Base-by-base conservation (phyloP, 2,113 vertebrate species). In the Anthoscopus minutus region DNA sequence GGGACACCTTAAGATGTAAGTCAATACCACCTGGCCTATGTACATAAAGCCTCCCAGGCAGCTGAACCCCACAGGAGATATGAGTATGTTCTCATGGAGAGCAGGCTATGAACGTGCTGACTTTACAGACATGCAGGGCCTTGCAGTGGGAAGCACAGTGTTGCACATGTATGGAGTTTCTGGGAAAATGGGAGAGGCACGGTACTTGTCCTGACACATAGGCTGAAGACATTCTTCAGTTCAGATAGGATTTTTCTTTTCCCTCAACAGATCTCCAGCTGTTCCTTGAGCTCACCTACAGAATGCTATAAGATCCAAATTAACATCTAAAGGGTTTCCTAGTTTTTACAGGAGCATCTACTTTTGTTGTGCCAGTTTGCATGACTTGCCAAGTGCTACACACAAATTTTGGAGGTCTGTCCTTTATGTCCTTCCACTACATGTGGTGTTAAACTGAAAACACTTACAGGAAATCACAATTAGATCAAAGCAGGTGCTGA, bases 81-180 rank as follows among this genome's bases (percentile, higher is more conserved):
- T 10, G 11, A 0, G 0, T 23, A 3, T 33, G 5, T 64, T 71
- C n/a, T 87, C 15, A 20, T 4, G 27, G 14, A 78, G 16, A 19
- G 3, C 7, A 66, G 37, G 22, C 12, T 28, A 5, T 50, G 24
- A 38, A 66, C 42, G 15, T 65, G 30, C 22, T 38, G 47, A 9
- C 0, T 1, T n/a, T 10, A 47, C 13, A 54, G 25, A 6, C 20
- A 44, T 0, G 0, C 22, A 21, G 28, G n/a, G 38, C 56, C n/a
- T 50, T 2, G 4, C 31, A 20, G 3, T 15, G 13, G 21, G 13
- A 25, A 67, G 1, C 35, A 24, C 6, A 48, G 5, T 10, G 14
- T 3, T 60, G 42, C 17, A 38, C 8, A 9, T 7, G 8, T 12
- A 30, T 9, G 28, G 30, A 6, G 15, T 30, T 30, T 9, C 11